These are phyloP conservation scores for Achroia grisella DNA, from an alignment of 1,140 invertebrate genomes.

Conservation along the genomic window DNA sequence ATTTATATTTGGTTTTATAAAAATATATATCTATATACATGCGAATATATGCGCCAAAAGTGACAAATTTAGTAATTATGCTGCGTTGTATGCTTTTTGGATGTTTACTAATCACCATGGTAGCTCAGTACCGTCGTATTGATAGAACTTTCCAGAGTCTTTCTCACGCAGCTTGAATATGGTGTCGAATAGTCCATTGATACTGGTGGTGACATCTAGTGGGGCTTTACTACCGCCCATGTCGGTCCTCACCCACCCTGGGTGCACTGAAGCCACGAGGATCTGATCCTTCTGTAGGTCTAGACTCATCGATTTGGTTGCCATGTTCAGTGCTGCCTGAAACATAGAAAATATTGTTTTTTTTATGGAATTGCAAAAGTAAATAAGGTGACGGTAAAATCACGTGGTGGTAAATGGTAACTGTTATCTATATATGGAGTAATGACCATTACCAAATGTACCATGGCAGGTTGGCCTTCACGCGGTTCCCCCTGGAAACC, in stretches of 20 bases:
- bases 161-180: slow-evolving; percentile 76
- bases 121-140: slow-evolving; percentile 83
- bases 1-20: no score
- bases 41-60: no score
- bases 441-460: no score
- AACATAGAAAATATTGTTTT: slow-evolving; percentile 37
- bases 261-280: slow-evolving; percentile 84
- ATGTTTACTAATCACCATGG: slow-evolving; percentile 77
- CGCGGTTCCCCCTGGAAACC: no score
- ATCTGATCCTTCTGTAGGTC: slow-evolving; percentile 87
- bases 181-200: slow-evolving; percentile 78
- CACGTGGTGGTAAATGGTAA: no score
- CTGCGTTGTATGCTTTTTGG: background rate
- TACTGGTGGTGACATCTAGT: slow-evolving; percentile 79
- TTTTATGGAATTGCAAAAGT: no score
- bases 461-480: no score
- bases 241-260: slow-evolving; percentile 93
- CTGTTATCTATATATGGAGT: no score
- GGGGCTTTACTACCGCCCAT: slow-evolving; percentile 89
- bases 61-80: no score
- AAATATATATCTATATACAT: no score
- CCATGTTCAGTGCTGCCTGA: slow-evolving; percentile 88
- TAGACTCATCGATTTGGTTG: slow-evolving; percentile 88
- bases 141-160: slow-evolving; percentile 84
- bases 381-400: no score